phyloP scores from a whole-genome alignment of 2,113 vertebrate species.

The Oreochromis tanganicae region DNA sequence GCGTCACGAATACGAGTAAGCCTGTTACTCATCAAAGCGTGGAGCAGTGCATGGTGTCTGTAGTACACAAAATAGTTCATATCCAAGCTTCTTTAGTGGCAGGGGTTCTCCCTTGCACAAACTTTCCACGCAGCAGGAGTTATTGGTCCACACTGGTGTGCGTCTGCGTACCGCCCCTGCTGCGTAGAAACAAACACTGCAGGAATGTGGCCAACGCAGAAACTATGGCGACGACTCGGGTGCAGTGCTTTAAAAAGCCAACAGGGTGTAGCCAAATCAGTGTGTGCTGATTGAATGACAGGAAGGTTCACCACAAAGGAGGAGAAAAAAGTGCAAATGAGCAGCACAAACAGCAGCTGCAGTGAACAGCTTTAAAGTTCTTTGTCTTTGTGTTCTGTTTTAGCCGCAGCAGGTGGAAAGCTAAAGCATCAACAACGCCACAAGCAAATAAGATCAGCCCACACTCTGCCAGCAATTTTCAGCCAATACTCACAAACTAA shows the following conservation, averaged over 20 bases:
- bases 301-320: neutral
- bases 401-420: neutral
- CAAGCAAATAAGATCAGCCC: neutral
- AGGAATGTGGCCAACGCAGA: neutral
- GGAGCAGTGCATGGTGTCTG: neutral
- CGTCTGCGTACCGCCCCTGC: neutral
- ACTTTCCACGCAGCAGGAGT: neutral
- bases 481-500: neutral
- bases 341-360: neutral
- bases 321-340: neutral
- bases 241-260: neutral
- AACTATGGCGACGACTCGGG: neutral
- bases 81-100: neutral
- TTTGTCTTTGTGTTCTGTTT: neutral
- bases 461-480: neutral
- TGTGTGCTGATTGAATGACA: neutral
- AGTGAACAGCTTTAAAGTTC: rapidly evolving
- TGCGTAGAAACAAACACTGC: neutral
- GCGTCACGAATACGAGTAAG: neutral
- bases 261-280: neutral
- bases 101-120: neutral
- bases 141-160: neutral
- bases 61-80: neutral
- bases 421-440: neutral
- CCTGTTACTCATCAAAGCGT: neutral